Base-by-base conservation (phyloP, 2,888 invertebrate genomes). In the Nineta flava region DNA sequence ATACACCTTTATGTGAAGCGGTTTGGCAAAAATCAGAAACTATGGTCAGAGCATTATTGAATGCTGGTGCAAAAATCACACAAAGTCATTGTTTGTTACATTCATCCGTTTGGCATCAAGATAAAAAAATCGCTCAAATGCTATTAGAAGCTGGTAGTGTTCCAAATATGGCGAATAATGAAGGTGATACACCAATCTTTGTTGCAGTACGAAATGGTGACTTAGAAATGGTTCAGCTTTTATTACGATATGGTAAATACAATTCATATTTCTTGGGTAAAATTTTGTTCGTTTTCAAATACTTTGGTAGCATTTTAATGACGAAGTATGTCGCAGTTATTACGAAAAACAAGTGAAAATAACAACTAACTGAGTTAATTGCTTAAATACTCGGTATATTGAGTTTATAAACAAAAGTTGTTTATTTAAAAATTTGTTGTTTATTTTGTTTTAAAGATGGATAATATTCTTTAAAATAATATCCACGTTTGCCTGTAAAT, bases 11-110 rank as follows among this genome's bases (percentile, higher is more conserved):
- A 40, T 77, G 80, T 64, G 74, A 81, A 61, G 83, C 84, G 9
- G 81, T 85, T 16, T 79, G 78, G 72, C 73, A 75, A 55, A 77
- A 78, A 57, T 71, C 75, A 56, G 67, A 73, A 1, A 63, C 70
- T 13, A 69, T 81, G 54, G 75, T 80, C 9, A 70, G 73, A 55
- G 64, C 75, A 35, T 65, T 86, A 21, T 59, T 86, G 49, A 63
- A 69, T 32, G 71, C 75, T 21, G 83, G 84, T 9, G 84, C 84
- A 2, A 75, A 83, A 47, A 70, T 83, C 10, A 76, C 82, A 40
- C 81, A 82, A 53, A 78, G 79, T 1, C 81, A 83, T 60, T 76
- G 76, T 62, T 68, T 85, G 40, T 62, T 86, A 46, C 84, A 85
- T 57, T 74, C 75, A 56, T 81, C 83, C 15, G 75, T 83, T 9